phyloP scores from a whole-genome alignment of 2,888 invertebrate genomes.

The Leptinotarsa tumamoca region DNA sequence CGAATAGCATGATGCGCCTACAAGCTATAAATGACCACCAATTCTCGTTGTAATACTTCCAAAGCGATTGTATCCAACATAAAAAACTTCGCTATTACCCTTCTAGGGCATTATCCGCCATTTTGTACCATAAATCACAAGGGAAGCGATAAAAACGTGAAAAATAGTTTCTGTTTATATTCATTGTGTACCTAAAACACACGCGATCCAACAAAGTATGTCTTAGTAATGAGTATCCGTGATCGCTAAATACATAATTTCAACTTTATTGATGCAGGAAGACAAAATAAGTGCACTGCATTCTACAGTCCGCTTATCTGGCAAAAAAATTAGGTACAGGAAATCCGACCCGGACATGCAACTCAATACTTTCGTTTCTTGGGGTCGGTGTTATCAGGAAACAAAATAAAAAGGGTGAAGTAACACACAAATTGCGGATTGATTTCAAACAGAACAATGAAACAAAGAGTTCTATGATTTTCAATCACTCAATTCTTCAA shows the following conservation, averaged over 20 bases:
- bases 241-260: slow-evolving; percentile 11
- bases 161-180: slow-evolving; percentile 2
- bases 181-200: not conserved
- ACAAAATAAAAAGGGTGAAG: slow-evolving; percentile 12
- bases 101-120: no score
- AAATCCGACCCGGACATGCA: slow-evolving; percentile 23
- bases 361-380: slow-evolving; percentile 32
- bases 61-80: not conserved
- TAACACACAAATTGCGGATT: slow-evolving; percentile 8
- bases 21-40: no score
- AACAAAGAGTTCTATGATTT: not conserved
- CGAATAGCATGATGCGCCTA: no score
- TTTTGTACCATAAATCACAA: not conserved
- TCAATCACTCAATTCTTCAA: no score
- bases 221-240: not conserved
- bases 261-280: not conserved
- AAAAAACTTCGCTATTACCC: not conserved
- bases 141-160: slow-evolving; percentile 11
- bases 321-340: slow-evolving; percentile 26
- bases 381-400: slow-evolving; percentile 20
- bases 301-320: slow-evolving; percentile 20
- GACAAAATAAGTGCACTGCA: not conserved
- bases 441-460: not conserved
- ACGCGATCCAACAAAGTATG: slow-evolving; percentile 7
- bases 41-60: no score